Base-by-base conservation (phyloP, 2,113 vertebrate genomes). In the Lichenostomus cassidix region DNA sequence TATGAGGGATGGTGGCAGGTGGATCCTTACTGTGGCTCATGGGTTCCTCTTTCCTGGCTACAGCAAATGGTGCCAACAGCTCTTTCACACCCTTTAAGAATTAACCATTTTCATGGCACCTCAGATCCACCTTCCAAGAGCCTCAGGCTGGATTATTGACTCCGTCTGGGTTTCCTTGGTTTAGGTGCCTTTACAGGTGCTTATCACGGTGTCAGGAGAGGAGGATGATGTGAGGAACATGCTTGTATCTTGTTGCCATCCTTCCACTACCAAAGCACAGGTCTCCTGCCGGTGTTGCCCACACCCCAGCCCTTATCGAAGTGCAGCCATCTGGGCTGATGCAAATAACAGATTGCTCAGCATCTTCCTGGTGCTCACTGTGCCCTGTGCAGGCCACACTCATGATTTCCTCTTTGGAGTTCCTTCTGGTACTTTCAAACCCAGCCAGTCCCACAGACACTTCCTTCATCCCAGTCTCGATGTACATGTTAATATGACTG, bases 51-150 rank as follows among this genome's bases (percentile, higher is more conserved):
- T 46, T 8, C 18, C 4, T 39, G 23, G 33, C 27, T 29, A 7
- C 80, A 83, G 76, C 29, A 62, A 65, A 63, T 1, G 1, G 19
- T 37, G 58, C 55, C 15, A 20, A 16, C 19, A 80, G 41, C 25
- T 46, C 62, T 59, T 46, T 31, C 5, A 15, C 13, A 35, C 2
- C 41, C 6, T 23, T 62, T 23, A 75, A 60, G 86, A 76, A 44
- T 0, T 31, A 44, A 24, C 6, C 28, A 5, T 52, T 60, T 16
- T 4, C 62, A 23, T 0, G 1, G 50, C 31, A 28, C 15, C 22
- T 58, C 81, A 46, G 39, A 64, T 35, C 46, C 39, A 31, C 29
- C 12, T 50, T 17, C 41, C 50, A 25, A 67, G 46, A 58, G 37
- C 75, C 33, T 74, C 73, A 74, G 83, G 46, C 11, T 75, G 71